phyloP scores from a whole-genome alignment of 2,888 invertebrate genomes.

The Acrocera orbiculus region DNA sequence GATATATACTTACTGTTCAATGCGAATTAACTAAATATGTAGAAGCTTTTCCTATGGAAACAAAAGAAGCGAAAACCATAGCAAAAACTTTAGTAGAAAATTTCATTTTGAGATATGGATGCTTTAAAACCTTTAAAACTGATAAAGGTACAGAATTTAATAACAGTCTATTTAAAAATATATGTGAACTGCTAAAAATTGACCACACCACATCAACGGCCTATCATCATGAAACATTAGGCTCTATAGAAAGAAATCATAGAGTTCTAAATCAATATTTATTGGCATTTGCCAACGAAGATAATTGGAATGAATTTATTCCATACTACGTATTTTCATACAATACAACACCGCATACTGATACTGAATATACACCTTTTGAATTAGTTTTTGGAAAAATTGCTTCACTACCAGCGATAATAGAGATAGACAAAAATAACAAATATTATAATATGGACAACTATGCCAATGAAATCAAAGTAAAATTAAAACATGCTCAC shows the following conservation, averaged over 20 bases:
- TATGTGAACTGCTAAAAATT: conserved; percentile 4
- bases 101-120: conserved; percentile 8
- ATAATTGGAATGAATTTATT: conserved; percentile 7
- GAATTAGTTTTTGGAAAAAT: conserved; percentile 9
- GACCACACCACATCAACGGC: conserved; percentile 4
- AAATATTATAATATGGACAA: no score
- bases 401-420: no score
- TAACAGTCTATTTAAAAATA: conserved; percentile 4
- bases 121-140: conserved; percentile 3
- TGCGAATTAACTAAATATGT: conserved; percentile 8
- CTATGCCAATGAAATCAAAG: no score
- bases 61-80: conserved; percentile 5
- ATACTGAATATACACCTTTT: conserved; percentile 7
- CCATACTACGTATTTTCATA: conserved; percentile 4
- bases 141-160: conserved; percentile 7
- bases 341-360: conserved; percentile 8
- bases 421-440: no score
- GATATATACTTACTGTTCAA: conserved; percentile 6
- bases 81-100: conserved; percentile 8
- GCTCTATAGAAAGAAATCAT: conserved; percentile 8
- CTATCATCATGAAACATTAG: conserved; percentile 6
- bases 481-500: no score
- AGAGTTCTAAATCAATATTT: conserved; percentile 10
- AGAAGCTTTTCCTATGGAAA: conserved; percentile 1
- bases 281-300: conserved; percentile 3